These are phyloP conservation scores for Strigamia transsilvanica DNA, from an alignment of 2,888 invertebrate species.

Conservation along the genomic window DNA sequence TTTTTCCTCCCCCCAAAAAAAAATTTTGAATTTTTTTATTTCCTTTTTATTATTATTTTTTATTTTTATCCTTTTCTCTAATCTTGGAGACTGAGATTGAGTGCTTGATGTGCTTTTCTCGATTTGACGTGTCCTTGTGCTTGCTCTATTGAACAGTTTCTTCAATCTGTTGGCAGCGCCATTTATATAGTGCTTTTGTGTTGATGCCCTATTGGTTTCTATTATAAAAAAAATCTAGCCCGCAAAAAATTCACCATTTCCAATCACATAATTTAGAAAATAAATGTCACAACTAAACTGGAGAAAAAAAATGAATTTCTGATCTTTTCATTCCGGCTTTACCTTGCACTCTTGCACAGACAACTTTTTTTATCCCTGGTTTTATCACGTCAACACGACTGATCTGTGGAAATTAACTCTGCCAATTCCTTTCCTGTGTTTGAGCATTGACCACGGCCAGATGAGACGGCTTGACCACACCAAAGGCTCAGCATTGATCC, in stretches of 20 bases:
- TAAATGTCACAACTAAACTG: too few species aligned
- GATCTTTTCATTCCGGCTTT: background rate
- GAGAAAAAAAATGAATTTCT: background rate
- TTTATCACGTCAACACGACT: slow-evolving; percentile 30
- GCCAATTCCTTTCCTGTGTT: slow-evolving; percentile 12
- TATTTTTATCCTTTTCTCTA: background rate
- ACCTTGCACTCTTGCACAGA: background rate
- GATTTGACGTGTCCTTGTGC: slow-evolving; percentile 22
- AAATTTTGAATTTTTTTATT: too few species aligned
- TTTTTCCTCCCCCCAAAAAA: too few species aligned
- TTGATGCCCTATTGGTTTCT: slow-evolving; percentile 1
- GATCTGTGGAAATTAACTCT: slow-evolving; percentile 26
- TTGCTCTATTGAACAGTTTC: background rate
- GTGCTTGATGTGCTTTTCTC: slow-evolving; percentile 22
- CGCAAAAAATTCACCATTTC: background rate
- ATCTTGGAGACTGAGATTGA: background rate
- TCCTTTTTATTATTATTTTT: background rate
- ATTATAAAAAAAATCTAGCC: background rate
- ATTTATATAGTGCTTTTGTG: background rate
- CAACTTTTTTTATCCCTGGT: slow-evolving; percentile 15
- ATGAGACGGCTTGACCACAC: background rate
- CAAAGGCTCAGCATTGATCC: background rate
- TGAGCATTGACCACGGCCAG: background rate
- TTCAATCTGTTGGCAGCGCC: slow-evolving; percentile 20
- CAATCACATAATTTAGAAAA: background rate